Base-by-base conservation (phyloP, 1,140 invertebrate species). In the Neocloeon triangulifer region DNA sequence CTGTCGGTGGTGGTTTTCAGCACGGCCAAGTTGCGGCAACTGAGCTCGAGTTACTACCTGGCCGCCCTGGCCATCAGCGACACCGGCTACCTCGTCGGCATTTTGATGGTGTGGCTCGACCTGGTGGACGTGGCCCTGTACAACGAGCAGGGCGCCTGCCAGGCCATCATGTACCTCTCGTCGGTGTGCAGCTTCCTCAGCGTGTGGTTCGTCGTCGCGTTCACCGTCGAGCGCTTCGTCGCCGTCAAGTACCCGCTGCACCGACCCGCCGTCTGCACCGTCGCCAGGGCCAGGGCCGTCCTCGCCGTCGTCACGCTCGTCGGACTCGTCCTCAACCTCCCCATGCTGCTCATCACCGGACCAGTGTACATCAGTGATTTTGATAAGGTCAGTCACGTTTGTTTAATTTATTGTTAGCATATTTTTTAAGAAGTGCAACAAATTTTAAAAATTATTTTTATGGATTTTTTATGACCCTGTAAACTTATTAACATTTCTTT, bases 221-320 rank as follows among this genome's bases (percentile, higher is more conserved):
- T 88, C 48, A 86, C 81, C 0, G 62, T 80, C 0, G 82, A 89
- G 46, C 51, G 82, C 14, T 85, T 81, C 46, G 66, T 86, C 5
- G 80, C 80, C 0, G 46, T 86, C 2, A 61, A 69, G 25, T 75
- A 79, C 46, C 82, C 82, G 0, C 46, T 86, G 23, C 62, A 64
- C 25, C 56, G 79, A 2, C 74, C 73, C 20, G 61, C 63, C 3
- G 66, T 79, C 49, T 88, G 81, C 47, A 85, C 81, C 0, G 70
- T 80, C 0, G 51, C 59, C 1, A 55, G 78, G 8, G 80, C 82
- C 0, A 72, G 68, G 41, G 53, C 55, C 1, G 62, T 75, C 0
- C 57, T 81, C 1, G 27, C 46, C 0, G 42, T 49, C 0, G 43
- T 81, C 1, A 59, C 58, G 0, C 6, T 60, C 3, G 40, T 59